Evolutionary conservation across 2,888 invertebrate genomes (phyloP).

Genomic region (Dryococelus australis): DNA sequence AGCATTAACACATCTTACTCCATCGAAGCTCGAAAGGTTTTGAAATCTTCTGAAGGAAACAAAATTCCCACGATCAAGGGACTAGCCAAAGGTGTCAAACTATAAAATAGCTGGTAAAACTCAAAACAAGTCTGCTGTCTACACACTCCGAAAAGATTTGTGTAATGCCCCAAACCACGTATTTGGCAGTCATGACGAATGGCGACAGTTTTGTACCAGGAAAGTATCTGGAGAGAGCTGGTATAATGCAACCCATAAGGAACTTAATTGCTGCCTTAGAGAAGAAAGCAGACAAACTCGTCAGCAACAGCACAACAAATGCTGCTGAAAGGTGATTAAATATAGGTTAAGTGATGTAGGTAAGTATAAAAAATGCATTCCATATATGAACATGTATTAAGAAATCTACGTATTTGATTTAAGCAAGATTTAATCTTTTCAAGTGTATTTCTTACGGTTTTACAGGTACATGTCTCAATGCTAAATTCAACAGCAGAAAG

Average conservation of each 20-base stretch:
- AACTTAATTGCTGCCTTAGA: neutral
- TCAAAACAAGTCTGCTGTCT: neutral
- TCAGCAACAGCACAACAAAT: neutral
- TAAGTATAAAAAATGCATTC: too few species aligned
- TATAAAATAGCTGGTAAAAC: neutral
- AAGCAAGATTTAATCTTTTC: too few species aligned
- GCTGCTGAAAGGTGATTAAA: neutral
- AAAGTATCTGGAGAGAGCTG: neutral
- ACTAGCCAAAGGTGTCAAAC: neutral
- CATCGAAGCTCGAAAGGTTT: neutral
- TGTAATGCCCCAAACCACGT: neutral
- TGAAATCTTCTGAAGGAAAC: neutral
- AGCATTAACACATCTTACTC: neutral
- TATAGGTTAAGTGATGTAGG: too few species aligned
- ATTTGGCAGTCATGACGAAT: too few species aligned
- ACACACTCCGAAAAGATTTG: neutral
- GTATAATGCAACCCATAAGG: neutral
- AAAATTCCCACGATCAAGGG: neutral
- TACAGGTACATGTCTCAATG: slow-evolving; percentile 30
- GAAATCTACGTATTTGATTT: too few species aligned
- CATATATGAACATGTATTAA: too few species aligned
- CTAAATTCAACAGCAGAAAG: slow-evolving; percentile 31
- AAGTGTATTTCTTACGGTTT: too few species aligned
- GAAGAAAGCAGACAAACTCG: slow-evolving; percentile 1
- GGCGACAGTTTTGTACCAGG: too few species aligned